phyloP scores from a whole-genome alignment of 1,140 invertebrate genomes.

The Coptotermes formosanus region DNA sequence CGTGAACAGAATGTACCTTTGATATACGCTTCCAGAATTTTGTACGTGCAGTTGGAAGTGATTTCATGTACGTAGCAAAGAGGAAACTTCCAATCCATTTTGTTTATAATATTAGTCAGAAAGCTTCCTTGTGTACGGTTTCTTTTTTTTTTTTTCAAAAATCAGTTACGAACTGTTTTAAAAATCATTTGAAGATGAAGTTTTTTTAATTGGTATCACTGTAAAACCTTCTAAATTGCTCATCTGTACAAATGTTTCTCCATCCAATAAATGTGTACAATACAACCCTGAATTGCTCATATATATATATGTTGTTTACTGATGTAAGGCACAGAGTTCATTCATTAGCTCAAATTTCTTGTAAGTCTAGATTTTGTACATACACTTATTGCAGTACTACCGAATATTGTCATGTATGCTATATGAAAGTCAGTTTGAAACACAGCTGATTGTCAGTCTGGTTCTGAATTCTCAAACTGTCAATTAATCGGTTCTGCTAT shows the following conservation, averaged over 20 bases:
- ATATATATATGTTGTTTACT: background rate
- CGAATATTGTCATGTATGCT: too few species aligned
- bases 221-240: background rate
- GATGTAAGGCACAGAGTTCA: background rate
- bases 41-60: background rate
- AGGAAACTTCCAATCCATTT: background rate
- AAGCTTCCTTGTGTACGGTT: background rate
- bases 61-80: background rate
- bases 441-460: too few species aligned
- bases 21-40: background rate
- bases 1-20: too few species aligned
- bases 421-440: too few species aligned
- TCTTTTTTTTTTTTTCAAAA: background rate
- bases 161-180: background rate
- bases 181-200: background rate
- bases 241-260: background rate
- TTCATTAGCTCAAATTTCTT: background rate
- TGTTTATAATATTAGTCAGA: background rate
- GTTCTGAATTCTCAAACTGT: too few species aligned
- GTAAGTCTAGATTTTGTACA: too few species aligned
- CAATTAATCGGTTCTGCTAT: too few species aligned
- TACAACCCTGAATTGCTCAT: background rate
- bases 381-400: too few species aligned
- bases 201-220: background rate
- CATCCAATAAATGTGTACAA: background rate